Evolutionary conservation across 2,888 invertebrate genomes (phyloP).

Genomic region (Anarsia innoxiella): DNA sequence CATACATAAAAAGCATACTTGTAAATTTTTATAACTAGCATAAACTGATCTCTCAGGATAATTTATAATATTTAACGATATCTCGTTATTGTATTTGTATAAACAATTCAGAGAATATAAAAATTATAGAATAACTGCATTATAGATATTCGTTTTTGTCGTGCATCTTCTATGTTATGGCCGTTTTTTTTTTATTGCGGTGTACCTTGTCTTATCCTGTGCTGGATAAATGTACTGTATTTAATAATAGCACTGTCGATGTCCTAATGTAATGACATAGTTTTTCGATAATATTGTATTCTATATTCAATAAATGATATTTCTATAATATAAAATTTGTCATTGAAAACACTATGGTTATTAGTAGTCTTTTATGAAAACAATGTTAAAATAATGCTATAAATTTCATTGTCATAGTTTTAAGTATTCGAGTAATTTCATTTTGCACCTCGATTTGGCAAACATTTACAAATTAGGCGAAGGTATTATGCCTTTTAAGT

Average conservation of each 20-base stretch:
- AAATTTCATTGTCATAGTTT: constrained; percentile 73
- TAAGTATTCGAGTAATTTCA: constrained; percentile 69
- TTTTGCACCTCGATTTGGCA: constrained; percentile 69
- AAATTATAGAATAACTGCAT: constrained; percentile 61
- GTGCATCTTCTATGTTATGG: constrained; percentile 54
- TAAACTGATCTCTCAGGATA: constrained; percentile 74
- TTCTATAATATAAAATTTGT: constrained; percentile 71
- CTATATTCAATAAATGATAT: constrained; percentile 73
- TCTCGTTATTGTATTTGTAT: constrained; percentile 66
- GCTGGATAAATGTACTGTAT: constrained; percentile 55
- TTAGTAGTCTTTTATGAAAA: constrained; percentile 67
- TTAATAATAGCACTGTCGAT: constrained; percentile 64
- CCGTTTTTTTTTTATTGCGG: constrained; percentile 44
- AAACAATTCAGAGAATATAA: constrained; percentile 65
- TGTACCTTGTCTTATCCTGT: constrained; percentile 55
- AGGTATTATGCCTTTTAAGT: constrained; percentile 51
- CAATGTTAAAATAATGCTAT: constrained; percentile 62
- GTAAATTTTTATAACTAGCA: constrained; percentile 72
- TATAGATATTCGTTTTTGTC: constrained; percentile 51
- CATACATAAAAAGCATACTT: constrained; percentile 62
- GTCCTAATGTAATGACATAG: constrained; percentile 69
- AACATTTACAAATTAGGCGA: constrained; percentile 64
- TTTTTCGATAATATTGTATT: constrained; percentile 73
- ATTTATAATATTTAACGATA: constrained; percentile 66
- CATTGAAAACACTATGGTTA: constrained; percentile 66